Evolutionary conservation across 2,797 vertebrate species (phyloP).

Genomic region (Alfaro cultratus): DNA sequence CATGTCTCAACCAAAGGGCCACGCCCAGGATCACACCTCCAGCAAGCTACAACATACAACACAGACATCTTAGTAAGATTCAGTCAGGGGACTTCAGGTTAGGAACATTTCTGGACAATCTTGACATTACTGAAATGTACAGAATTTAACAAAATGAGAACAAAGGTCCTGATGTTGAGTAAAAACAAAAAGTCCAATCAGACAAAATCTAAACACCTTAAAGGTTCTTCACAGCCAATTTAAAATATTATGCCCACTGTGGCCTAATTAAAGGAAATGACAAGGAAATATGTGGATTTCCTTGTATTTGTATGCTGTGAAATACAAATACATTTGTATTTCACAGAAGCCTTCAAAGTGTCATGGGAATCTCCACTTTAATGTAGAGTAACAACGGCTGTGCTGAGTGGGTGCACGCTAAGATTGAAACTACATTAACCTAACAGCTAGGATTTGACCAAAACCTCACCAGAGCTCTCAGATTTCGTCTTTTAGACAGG

Average conservation of each 20-base stretch:
- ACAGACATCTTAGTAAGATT: background rate
- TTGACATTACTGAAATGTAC: background rate
- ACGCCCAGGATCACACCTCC: conserved; percentile 96
- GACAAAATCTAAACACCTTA: background rate
- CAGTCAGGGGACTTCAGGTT: background rate
- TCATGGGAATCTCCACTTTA: background rate
- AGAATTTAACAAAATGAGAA: background rate
- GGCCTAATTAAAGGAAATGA: background rate
- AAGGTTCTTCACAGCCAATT: background rate
- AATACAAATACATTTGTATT: background rate
- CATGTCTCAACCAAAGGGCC: conserved; percentile 95
- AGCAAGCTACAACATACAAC: conserved; percentile 77
- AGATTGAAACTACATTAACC: background rate
- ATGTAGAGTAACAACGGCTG: background rate
- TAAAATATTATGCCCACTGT: background rate
- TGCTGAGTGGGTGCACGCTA: background rate
- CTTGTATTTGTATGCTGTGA: no score
- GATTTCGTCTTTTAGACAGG: background rate
- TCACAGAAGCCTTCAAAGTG: background rate
- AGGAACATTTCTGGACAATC: background rate
- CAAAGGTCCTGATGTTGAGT: background rate
- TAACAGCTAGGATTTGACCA: background rate
- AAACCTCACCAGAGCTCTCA: background rate
- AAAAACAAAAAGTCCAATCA: background rate
- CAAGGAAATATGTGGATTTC: background rate